Evolutionary conservation across 1,140 invertebrate species (phyloP).

Genomic region (Cataglyphis hispanica): DNA sequence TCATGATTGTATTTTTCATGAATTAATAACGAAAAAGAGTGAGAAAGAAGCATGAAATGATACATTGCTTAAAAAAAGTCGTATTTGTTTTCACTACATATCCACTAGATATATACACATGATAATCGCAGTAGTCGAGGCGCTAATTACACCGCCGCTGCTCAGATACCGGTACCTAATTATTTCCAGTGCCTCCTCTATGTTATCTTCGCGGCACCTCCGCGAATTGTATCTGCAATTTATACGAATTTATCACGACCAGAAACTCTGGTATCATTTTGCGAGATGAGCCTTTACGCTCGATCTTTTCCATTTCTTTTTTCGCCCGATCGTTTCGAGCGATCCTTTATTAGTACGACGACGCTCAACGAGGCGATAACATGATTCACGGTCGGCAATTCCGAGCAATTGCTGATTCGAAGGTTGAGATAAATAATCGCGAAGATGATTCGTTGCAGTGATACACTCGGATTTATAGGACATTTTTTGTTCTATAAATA

Average conservation of each 20-base stretch:
- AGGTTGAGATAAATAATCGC: background rate
- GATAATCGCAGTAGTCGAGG: background rate
- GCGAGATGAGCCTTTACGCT: background rate
- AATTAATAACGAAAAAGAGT: no score
- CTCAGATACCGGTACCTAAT: constrained; percentile 38
- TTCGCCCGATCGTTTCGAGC: background rate
- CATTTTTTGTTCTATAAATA: background rate
- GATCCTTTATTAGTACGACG: constrained; percentile 18
- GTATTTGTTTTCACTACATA: no score
- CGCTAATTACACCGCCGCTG: constrained; percentile 19
- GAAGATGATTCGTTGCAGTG: background rate
- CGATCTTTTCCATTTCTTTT: background rate
- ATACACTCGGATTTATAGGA: background rate
- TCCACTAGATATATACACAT: background rate
- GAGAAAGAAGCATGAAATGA: no score
- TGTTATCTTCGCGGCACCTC: constrained; percentile 30
- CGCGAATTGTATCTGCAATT: background rate
- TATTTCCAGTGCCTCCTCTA: background rate
- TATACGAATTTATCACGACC: constrained; percentile 5
- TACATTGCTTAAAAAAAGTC: no score
- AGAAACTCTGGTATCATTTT: constrained; percentile 24
- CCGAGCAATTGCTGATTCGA: background rate
- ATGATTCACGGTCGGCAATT: background rate
- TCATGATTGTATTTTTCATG: no score
- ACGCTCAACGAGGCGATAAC: constrained; percentile 5